phyloP scores from a whole-genome alignment of 2,113 vertebrate species.

The Tringa solitaria region DNA sequence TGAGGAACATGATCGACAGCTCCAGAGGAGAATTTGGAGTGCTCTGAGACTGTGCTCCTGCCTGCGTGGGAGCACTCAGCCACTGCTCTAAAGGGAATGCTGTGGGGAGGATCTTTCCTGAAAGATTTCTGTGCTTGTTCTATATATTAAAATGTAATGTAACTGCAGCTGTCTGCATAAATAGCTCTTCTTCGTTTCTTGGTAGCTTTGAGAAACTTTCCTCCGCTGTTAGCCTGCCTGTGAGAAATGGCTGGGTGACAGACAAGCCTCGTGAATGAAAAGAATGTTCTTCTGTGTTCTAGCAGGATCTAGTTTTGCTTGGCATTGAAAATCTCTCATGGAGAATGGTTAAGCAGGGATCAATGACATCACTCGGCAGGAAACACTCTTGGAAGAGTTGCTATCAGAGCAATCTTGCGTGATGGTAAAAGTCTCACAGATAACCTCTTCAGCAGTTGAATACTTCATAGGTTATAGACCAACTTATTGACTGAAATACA shows the following conservation, averaged over 20 bases:
- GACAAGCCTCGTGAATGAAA: neutral
- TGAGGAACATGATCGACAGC: neutral
- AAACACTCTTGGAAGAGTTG: neutral
- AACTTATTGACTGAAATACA: neutral
- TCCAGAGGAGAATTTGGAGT: neutral
- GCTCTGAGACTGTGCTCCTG: neutral
- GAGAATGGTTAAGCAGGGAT: neutral
- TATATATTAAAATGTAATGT: fast-evolving
- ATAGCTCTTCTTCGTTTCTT: neutral
- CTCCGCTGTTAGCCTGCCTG: neutral
- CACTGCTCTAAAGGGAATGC: neutral
- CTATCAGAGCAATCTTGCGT: neutral
- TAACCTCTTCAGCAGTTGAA: neutral
- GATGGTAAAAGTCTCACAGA: neutral
- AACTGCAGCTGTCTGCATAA: neutral
- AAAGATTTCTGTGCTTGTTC: neutral
- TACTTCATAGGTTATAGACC: neutral
- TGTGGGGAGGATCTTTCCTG: fast-evolving
- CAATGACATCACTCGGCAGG: neutral
- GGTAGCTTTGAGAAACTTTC: neutral
- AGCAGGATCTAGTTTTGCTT: neutral
- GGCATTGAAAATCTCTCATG: neutral
- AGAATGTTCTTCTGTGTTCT: constrained; percentile 13
- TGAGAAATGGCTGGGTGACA: neutral
- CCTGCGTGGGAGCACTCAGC: neutral